phyloP scores from a whole-genome alignment of 2,888 invertebrate genomes.

The Acleris laterana region DNA sequence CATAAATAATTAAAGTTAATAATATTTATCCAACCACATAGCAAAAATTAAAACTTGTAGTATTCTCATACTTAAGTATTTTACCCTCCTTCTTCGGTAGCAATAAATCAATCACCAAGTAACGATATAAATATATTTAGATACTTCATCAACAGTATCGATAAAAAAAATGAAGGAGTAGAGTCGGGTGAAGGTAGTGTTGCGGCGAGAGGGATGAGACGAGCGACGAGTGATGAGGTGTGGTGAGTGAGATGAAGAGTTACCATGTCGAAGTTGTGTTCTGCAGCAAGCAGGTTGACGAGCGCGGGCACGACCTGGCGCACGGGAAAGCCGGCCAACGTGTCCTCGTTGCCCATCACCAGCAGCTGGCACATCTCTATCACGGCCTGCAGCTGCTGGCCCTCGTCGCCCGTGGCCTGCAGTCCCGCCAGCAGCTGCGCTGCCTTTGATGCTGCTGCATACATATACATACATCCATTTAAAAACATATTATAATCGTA shows the following conservation, averaged over 20 bases:
- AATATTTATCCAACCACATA: too few species aligned
- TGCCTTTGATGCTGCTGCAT: conserved; percentile 92
- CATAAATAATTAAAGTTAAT: too few species aligned
- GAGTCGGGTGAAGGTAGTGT: too few species aligned
- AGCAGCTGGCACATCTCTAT: conserved; percentile 99
- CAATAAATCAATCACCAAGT: too few species aligned
- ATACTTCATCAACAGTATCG: too few species aligned
- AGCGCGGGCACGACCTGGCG: conserved; percentile 98
- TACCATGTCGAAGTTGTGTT: conserved; percentile 99
- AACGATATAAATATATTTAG: too few species aligned
- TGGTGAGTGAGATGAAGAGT: conserved; percentile 46
- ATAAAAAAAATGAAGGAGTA: too few species aligned
- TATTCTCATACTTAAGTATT: too few species aligned
- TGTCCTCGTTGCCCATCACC: conserved; percentile 99
- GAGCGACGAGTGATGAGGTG: not conserved
- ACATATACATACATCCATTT: conserved; percentile 1
- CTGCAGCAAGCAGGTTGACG: conserved; percentile 95
- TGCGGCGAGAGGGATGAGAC: not conserved
- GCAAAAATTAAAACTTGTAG: too few species aligned
- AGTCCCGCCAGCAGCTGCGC: conserved; percentile 96
- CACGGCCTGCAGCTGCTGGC: conserved; percentile 97
- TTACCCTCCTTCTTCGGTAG: too few species aligned
- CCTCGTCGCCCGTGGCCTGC: conserved; percentile 97
- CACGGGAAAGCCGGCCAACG: conserved; percentile 98
- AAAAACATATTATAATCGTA: not conserved